Conservation (phyloP, 2,797 vertebrate species). For the Pachyuromys duprasi region DNA sequence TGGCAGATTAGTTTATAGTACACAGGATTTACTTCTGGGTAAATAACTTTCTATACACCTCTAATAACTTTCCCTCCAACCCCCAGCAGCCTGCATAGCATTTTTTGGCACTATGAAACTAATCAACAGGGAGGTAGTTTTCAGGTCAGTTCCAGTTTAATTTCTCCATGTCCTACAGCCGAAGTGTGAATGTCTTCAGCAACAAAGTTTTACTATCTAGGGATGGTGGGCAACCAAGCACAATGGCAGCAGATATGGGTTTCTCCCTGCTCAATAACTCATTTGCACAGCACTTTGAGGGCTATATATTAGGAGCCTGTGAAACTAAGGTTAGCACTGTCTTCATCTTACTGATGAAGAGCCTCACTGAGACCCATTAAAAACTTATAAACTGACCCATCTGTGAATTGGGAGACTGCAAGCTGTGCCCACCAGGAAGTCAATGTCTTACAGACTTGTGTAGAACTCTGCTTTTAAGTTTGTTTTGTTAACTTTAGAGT, state of each 20-base stretch:
- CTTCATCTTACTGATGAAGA: neutral
- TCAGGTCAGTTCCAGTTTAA: neutral
- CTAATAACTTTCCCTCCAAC: neutral
- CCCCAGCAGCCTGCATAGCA: neutral
- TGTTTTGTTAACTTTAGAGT: conserved; percentile 57
- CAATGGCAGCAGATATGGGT: neutral
- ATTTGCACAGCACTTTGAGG: neutral
- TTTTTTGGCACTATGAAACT: neutral
- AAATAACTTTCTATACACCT: neutral
- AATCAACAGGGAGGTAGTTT: neutral
- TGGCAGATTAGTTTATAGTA: neutral
- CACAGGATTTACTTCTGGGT: neutral
- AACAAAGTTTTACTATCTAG: neutral
- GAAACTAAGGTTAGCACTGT: neutral
- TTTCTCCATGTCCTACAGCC: neutral
- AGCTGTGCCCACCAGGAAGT: neutral
- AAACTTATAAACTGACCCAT: neutral
- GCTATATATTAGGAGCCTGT: neutral
- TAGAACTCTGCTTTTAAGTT: neutral
- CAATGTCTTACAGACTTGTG: neutral
- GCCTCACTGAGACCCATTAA: neutral
- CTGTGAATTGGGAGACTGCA: neutral
- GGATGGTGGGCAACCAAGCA: neutral
- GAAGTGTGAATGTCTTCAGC: neutral
- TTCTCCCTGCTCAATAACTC: neutral